These are phyloP conservation scores for Patiria miniata DNA, from an alignment of 35 echinoderm and acorn worm species.

Conservation along the genomic window DNA sequence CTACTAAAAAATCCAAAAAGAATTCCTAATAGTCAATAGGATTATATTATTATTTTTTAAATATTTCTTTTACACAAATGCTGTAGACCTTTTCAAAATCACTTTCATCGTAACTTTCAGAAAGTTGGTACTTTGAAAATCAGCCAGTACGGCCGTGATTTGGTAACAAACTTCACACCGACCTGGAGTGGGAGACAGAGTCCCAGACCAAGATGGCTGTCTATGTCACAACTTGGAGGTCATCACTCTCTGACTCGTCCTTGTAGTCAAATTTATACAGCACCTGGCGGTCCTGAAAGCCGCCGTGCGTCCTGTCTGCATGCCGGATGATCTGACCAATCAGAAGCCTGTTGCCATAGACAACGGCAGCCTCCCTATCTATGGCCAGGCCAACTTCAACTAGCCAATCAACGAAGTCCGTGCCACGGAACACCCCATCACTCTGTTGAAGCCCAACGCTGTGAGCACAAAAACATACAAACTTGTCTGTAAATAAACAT, in stretches of 20 bases:
- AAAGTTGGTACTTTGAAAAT: too few relatives aligned
- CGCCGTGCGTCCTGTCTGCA: conserved; percentile 42
- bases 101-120: too few relatives aligned
- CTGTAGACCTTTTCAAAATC: too few relatives aligned
- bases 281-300: conserved; percentile 24
- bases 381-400: conserved; percentile 65
- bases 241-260: conserved; percentile 22
- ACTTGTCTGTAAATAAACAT: not conserved
- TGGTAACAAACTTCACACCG: too few relatives aligned
- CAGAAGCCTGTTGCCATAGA: conserved; percentile 57
- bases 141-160: too few relatives aligned
- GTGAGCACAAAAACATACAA: not conserved
- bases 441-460: not conserved
- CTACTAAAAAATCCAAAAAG: too few relatives aligned
- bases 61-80: too few relatives aligned
- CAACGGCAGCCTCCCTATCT: conserved; percentile 53
- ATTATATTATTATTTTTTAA: too few relatives aligned
- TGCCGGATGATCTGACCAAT: conserved; percentile 55
- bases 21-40: too few relatives aligned
- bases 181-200: too few relatives aligned
- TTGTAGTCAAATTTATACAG: conserved; percentile 46
- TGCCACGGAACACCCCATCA: conserved; percentile 59
- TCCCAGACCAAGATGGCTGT: too few relatives aligned
- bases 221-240: not conserved
- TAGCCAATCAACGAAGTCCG: conserved; percentile 64